Conservation (phyloP, 2,888 invertebrate genomes). For the Rhorus exstirpatorius region DNA sequence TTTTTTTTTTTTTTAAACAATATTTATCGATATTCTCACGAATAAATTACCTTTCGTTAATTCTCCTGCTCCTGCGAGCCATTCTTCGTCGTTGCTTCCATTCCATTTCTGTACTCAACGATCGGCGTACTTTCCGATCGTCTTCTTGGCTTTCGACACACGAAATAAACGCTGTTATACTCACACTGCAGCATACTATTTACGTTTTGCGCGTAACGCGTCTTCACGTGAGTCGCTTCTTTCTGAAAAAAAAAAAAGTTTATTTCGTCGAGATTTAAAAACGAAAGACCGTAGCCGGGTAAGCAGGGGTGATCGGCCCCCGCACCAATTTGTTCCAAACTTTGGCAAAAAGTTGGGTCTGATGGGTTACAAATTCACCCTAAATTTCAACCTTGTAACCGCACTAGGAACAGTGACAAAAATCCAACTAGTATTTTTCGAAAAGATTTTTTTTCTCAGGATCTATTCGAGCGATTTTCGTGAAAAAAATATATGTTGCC, state of each 20-base stretch:
- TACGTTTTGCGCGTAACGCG: constrained; percentile 97
- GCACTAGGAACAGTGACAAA: no score
- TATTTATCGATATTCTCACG: neutral
- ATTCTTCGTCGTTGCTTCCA: constrained; percentile 75
- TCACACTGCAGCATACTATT: constrained; percentile 97
- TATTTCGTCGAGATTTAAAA: no score
- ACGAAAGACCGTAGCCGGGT: no score
- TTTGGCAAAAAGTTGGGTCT: no score
- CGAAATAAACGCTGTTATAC: constrained; percentile 97
- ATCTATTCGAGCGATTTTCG: no score
- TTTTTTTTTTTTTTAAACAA: constrained; percentile 11
- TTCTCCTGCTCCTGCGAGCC: constrained; percentile 80
- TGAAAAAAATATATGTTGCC: no score
- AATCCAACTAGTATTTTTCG: no score
- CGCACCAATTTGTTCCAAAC: no score
- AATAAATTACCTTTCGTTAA: constrained; percentile 42
- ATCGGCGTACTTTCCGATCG: constrained; percentile 70
- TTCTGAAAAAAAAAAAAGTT: constrained; percentile 87
- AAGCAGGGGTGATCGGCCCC: no score
- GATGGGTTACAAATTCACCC: no score
- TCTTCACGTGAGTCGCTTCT: constrained; percentile 92
- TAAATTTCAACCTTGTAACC: no score
- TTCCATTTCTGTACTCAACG: constrained; percentile 78
- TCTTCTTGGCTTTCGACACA: constrained; percentile 92
- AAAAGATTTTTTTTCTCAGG: no score